Evolutionary conservation across 2,888 invertebrate genomes (phyloP), one percentile per base, ranked within the genome.

Genomic region (Ctena decussata): DNA sequence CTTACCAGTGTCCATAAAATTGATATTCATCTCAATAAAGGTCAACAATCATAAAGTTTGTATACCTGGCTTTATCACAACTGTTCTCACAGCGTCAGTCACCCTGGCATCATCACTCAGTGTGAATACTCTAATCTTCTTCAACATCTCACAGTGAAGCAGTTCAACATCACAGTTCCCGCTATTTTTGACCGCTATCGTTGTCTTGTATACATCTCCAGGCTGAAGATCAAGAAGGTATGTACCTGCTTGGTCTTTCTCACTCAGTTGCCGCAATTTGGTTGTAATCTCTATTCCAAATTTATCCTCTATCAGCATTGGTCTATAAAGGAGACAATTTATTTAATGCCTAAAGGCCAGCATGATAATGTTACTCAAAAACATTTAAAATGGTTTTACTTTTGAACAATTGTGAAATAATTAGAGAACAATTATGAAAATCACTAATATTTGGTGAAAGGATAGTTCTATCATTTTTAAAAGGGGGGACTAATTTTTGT

Each of bases 81-180:
- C 86, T 27, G 76, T 72, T 1, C 49, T 69, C 27, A 79, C 60
- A 21, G 79, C 84, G 76, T 92, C 92, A 21, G 91, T 91, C 0
- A 93, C 91, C 60, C 87, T 86, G 44, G 85, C 75, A 1, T 39
- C 75, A 73, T 92, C 93, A 57, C 81, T 72, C 39, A 93, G 79
- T n/a, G 85, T 87, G 81, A 92, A 93, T 8, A 92, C 91, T 65
- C 91, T 78, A 24, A 92, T 81, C 30, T 87, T 80, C 72, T 92
- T 93, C 77, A 93, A 80, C 88, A 92, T 80, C 77, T 93, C 93
- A 89, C 92, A 92, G 39, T 90, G 87, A 21, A 85, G 73, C 37
- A 93, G 84, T 32, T 89, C 80, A 11, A 92, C 80, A 35, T 83
- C 57, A 15, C 15, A n/a, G 0, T 69, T 37, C 21, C 84, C 80